Evolutionary conservation across 2,888 invertebrate genomes (phyloP), one percentile per base, ranked within the genome.

Genomic region (Brachypterus glaber): DNA sequence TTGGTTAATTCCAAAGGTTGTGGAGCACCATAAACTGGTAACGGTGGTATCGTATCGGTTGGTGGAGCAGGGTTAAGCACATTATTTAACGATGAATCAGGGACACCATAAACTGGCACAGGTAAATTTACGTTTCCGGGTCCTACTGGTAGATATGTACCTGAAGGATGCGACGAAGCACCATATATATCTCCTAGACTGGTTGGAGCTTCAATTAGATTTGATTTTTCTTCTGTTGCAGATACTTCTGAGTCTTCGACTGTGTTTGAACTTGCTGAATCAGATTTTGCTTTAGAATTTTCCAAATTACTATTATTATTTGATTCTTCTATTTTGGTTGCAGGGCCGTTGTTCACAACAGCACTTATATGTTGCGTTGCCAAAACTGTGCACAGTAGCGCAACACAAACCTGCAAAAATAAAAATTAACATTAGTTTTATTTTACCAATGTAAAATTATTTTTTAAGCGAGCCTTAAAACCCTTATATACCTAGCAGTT

Each of bases 41-140:
- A 41, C 5, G 52, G 48, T 24, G 69, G 66, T 21, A 66, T 66
- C 29, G 67, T 58, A 49, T 57, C 69, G 15, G 70, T 67, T 3
- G 69, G 66, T 18, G 69, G 70, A 32, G 59, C 60, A n/a, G 68
- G 67, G 51, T 68, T 68, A 30, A 66, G 55, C 18, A 65, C 44
- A 38, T 63, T 66, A 45, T 62, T 63, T 3, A 60, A 54, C 5
- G 68, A 65, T 30, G 64, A 58, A 43, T 72, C 69, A 3, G 76
- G 76, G 0, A 71, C 72, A 36, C 76, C 76, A 53, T 77, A 77
- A 0, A 77, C 68, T 12, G 76, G 75, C 2, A 70, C 64, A 2
- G 76, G 76, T 9, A 67, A 60, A 39, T 71, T 72, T 60, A 67
- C 54, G 64, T 72, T 67, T 35, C 58, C 54, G 21, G 54, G 49